Base-by-base conservation (phyloP, 2,888 invertebrate species). In the Clusia tigrina region DNA sequence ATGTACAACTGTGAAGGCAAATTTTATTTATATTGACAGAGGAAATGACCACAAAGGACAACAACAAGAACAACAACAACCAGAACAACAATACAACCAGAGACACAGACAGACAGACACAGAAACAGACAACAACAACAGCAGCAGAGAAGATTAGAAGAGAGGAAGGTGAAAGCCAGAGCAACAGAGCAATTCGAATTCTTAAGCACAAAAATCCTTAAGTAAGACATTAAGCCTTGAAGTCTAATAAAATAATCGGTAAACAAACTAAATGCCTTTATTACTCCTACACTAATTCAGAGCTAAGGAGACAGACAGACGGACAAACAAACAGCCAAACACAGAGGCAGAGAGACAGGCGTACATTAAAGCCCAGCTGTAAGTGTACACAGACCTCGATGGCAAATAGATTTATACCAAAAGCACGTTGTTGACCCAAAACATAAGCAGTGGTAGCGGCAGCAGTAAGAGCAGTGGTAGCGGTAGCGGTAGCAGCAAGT, bases 241-340 rank as follows among this genome's bases (percentile, higher is more conserved):
- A 78, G 75, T 74, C 77, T 70, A 75, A 75, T 77, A 75, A 75
- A 75, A 75, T 75, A 77, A 74, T 75, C 75, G 75, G 77, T 75
- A 78, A 75, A 75, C 72, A 77, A 74, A 77, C 69, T 78, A 78
- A 75, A 78, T 78, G 75, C 77, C 77, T 78, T 78, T 78, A 78
- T 77, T 76, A 75, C 74, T 68, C 2, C 6, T n/a, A 32, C 54
- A 32, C 25, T 2, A 23, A 25, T 18, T 25, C 32, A 2, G 15
- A n/a, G 20, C 12, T n/a, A 24, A 6, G n/a, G 12, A 48, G 2
- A 42, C 42, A 42, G 15, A 42, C 42, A 6, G 9, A 48, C 20
- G 25, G 17, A 6, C 17, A 54, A 2, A 25, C 2, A 5, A 25
- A 32, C 25, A 25, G n/a, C 2, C 25, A 54, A n/a, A 25, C 25